These are phyloP conservation scores for Pteromalus puparum DNA, from an alignment of 1,140 invertebrate genomes.

Conservation along the genomic window DNA sequence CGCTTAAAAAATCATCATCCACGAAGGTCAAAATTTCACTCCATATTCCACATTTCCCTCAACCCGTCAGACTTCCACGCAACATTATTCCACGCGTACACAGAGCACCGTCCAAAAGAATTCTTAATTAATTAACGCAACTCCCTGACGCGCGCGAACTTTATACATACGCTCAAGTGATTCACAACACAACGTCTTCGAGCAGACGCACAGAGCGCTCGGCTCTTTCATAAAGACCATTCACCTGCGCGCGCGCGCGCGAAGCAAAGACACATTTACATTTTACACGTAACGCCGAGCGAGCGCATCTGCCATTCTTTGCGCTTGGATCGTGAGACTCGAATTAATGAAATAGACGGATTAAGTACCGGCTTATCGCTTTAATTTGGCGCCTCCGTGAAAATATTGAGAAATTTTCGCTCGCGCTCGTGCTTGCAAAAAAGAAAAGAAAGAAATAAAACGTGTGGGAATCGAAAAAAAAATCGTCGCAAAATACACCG, in stretches of 20 bases:
- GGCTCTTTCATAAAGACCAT: slow-evolving; percentile 13
- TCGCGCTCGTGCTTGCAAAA: too few relatives aligned
- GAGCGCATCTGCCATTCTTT: slow-evolving; percentile 37
- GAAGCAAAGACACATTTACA: slow-evolving; percentile 27
- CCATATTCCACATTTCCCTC: too few relatives aligned
- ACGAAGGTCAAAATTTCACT: too few relatives aligned
- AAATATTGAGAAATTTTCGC: background rate
- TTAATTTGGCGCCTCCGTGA: background rate
- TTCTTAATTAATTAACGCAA: slow-evolving; percentile 63
- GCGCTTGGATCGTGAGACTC: slow-evolving; percentile 15
- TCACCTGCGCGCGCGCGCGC: slow-evolving; percentile 26
- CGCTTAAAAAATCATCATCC: too few relatives aligned
- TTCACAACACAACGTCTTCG: slow-evolving; percentile 41
- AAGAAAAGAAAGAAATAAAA: too few relatives aligned
- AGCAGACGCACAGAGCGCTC: background rate
- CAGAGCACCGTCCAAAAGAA: slow-evolving; percentile 26
- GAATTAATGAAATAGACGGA: background rate
- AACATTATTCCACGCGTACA: background rate
- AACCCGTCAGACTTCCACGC: too few relatives aligned
- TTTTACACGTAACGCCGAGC: slow-evolving; percentile 33
- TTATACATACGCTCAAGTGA: slow-evolving; percentile 53
- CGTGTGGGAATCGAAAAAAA: too few relatives aligned
- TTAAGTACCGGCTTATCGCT: background rate
- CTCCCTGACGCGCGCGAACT: slow-evolving; percentile 54
- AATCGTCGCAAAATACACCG: too few relatives aligned